Base-by-base conservation (phyloP, 1,140 invertebrate genomes). In the Monomorium pharaonis region DNA sequence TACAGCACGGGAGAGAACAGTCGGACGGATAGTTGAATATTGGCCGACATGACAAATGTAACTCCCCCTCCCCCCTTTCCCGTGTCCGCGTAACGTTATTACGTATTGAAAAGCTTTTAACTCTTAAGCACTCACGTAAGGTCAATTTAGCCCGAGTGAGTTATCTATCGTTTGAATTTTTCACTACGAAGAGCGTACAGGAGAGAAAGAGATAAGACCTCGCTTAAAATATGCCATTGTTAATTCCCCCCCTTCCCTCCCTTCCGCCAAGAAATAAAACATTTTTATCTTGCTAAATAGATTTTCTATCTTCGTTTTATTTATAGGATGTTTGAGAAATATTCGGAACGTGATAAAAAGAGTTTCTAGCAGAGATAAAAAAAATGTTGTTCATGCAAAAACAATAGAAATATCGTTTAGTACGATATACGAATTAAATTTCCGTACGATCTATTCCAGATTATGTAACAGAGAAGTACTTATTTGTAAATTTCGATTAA, bases 101-200 rank as follows among this genome's bases (percentile, higher is more conserved):
- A 60, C 65, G 37, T 83, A 74, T 72, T 58, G 37, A 83, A 60
- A 33, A 58, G 37, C 18, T 58, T 30, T 74, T 83, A 74, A 83
- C 37, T 47, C 65, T 44, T 54, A 67, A 80, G 76, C 47, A 69
- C 33, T 80, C 60, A 27, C 37, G 24, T 14, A 27, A 54, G 60
- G 44, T 78, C 44, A 78, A 65, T 78, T 65, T 54, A 4, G n/a
- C 18, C 1, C n/a, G 9, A 58, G 37, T 27, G n/a, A 58, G 12
- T 58, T 21, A 27, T 24, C 67, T 47, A 12, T 47, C 27, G 10
- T 56, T 44, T 58, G 14, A 72, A 72, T 83, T 47, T 21, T 72
- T 81, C 44, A 83, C 47, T 47, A 47, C 2, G 56, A 18, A 37
- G n/a, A n/a, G n/a, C 2, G 37, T 44, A 72, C 9, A 42, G 16